A percentile compares a stretch with the other conserved stretches of the same genome.
Evolutionary conservation across 2,888 invertebrate genomes (phyloP).

Genomic region (Drosophila helvetica): DNA sequence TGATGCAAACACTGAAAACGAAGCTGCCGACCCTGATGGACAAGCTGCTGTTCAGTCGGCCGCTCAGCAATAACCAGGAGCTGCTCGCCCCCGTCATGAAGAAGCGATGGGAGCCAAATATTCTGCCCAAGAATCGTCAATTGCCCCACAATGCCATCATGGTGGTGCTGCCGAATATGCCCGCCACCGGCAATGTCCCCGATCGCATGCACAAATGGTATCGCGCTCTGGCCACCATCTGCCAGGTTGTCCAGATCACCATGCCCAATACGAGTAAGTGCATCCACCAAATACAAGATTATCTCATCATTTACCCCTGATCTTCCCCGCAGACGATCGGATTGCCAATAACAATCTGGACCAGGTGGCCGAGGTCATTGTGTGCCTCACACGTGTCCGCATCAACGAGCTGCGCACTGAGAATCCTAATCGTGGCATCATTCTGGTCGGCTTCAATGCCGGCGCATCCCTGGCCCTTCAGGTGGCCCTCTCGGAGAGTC

Average conservation of each 20-base stretch:
- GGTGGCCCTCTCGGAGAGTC: constrained; percentile 89
- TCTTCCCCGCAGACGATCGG: constrained; percentile 63
- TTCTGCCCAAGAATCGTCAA: constrained; percentile 87
- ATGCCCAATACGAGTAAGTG: constrained; percentile 78
- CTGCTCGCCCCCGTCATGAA: constrained; percentile 86
- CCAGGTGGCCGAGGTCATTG: constrained; percentile 87
- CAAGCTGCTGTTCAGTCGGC: constrained; percentile 88
- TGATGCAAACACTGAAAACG: constrained; percentile 88
- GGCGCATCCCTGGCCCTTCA: constrained; percentile 91
- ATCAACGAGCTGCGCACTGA: constrained; percentile 89
- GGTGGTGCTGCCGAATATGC: constrained; percentile 86
- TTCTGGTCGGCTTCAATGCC: constrained; percentile 91
- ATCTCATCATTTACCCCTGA: background rate
- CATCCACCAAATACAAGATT: background rate
- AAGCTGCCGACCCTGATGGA: constrained; percentile 90
- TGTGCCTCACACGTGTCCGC: constrained; percentile 88
- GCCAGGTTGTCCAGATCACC: constrained; percentile 86
- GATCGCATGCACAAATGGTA: constrained; percentile 89
- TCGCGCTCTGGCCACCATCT: constrained; percentile 87
- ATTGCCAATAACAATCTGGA: constrained; percentile 81
- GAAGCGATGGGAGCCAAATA: constrained; percentile 90
- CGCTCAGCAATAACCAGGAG: constrained; percentile 86
- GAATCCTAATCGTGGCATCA: constrained; percentile 88
- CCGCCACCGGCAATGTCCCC: constrained; percentile 83
- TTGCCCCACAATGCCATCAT: constrained; percentile 89